Conservation (phyloP, 2,797 vertebrate genomes). For the Myotis daubentonii region DNA sequence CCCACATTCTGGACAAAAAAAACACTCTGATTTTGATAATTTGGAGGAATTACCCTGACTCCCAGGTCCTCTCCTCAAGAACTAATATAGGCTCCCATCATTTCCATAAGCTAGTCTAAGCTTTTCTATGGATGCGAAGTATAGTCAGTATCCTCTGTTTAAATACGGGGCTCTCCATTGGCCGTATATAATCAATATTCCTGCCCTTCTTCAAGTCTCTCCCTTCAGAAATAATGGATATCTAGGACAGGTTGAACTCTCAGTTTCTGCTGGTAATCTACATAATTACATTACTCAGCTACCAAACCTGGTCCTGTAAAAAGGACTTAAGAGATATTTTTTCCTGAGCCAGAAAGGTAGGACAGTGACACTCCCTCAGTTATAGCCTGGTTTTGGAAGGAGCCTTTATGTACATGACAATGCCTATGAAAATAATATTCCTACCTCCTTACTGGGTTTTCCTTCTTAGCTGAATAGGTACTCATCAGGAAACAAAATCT, state of each 20-base stretch:
- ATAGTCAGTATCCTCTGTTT: not conserved
- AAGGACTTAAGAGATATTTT: conserved; percentile 78
- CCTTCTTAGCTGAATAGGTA: conserved; percentile 60
- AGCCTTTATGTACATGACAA: conserved; percentile 82
- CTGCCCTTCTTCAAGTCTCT: not conserved
- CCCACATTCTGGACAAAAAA: not conserved
- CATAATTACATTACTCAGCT: conserved; percentile 84
- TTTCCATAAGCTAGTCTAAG: not conserved
- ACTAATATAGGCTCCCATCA: not conserved
- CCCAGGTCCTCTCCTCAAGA: not conserved
- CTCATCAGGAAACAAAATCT: conserved; percentile 75
- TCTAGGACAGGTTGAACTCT: conserved; percentile 78
- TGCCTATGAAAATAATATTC: conserved; percentile 71
- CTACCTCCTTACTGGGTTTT: conserved; percentile 58
- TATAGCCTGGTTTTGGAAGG: conserved; percentile 79
- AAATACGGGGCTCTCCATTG: conserved; percentile 48
- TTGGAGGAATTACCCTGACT: not conserved
- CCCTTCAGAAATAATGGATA: conserved; percentile 51
- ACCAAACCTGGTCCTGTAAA: conserved; percentile 74
- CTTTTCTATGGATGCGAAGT: not conserved
- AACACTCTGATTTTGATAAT: not conserved
- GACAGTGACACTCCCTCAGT: conserved; percentile 82
- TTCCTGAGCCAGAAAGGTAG: conserved; percentile 81
- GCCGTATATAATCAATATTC: conserved; percentile 1
- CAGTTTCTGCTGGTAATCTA: conserved; percentile 81